Percentiles rank a stretch among this genome's conserved stretches.
phyloP scores from a whole-genome alignment of 2,113 vertebrate genomes.

The Zonotrichia leucophrys region DNA sequence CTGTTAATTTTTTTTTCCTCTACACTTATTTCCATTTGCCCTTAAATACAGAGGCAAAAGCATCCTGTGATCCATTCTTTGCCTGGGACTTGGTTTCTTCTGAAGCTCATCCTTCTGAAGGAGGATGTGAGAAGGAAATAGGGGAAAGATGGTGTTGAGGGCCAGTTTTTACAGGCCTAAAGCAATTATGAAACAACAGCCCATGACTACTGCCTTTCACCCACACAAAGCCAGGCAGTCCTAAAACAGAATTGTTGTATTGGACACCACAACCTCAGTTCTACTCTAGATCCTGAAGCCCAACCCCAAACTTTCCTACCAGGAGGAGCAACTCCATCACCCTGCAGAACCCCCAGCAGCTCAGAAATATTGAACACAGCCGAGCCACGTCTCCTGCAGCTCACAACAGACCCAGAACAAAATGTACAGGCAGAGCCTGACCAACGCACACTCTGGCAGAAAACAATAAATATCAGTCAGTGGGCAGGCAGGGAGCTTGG shows the following conservation, averaged over 20 bases:
- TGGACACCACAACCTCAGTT: neutral
- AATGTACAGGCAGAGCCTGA: conserved; percentile 4
- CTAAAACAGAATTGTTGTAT: accelerated
- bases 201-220: accelerated
- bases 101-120: neutral
- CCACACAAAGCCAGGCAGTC: neutral
- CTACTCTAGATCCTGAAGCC: neutral
- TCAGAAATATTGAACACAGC: neutral
- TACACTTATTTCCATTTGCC: neutral
- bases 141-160: accelerated
- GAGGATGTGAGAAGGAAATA: neutral
- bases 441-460: neutral
- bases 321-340: neutral
- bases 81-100: neutral
- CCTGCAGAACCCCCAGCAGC: neutral
- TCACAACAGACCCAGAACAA: neutral
- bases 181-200: neutral
- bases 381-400: neutral
- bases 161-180: neutral
- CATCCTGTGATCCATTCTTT: neutral
- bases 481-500: neutral
- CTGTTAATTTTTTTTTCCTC: neutral
- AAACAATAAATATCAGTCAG: neutral
- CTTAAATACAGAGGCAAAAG: neutral
- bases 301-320: neutral